Conservation (phyloP, 2,797 vertebrate species). For the Sternotherus odoratus region DNA sequence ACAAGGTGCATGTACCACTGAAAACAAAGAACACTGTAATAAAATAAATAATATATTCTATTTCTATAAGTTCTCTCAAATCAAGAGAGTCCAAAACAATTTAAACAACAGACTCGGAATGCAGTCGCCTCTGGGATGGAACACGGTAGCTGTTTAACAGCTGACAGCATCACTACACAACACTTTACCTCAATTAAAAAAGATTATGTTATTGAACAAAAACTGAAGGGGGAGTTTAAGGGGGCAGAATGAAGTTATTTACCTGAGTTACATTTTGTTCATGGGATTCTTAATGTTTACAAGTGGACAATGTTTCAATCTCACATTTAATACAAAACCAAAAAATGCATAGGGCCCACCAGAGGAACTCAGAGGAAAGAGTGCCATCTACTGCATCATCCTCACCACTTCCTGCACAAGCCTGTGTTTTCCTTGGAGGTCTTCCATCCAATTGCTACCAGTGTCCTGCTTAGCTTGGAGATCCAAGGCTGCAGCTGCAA, state of each 20-base stretch:
- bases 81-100: background rate
- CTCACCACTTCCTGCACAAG: background rate
- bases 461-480: background rate
- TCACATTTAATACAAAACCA: background rate
- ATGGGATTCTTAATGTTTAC: background rate
- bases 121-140: background rate
- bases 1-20: background rate
- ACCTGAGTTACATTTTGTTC: background rate
- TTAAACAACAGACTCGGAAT: background rate
- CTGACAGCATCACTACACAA: background rate
- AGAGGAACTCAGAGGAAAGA: constrained; percentile 29
- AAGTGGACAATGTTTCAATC: background rate
- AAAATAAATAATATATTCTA: background rate
- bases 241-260: background rate
- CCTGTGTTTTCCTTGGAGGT: background rate
- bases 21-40: background rate
- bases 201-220: background rate
- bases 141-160: background rate
- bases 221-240: background rate
- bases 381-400: background rate
- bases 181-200: background rate
- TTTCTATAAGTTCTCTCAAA: background rate
- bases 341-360: background rate
- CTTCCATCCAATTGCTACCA: background rate
- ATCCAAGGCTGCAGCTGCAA: background rate